Evolutionary conservation across 2,113 vertebrate species (phyloP).

Genomic region (Datnioides undecimradiatus): DNA sequence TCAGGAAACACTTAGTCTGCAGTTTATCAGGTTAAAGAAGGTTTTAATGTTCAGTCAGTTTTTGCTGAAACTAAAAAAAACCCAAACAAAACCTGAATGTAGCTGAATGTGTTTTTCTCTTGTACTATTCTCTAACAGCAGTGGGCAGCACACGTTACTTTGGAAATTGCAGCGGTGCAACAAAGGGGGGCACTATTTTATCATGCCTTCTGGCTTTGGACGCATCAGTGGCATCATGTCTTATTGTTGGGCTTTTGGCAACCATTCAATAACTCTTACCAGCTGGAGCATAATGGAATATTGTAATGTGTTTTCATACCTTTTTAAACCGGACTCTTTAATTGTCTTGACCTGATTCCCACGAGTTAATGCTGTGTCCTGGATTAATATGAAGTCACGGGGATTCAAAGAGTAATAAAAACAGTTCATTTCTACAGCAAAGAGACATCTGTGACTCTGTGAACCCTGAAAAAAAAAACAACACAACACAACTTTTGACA

Average conservation of each 20-base stretch:
- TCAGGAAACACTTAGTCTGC: too few species aligned
- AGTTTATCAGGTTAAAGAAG: background rate
- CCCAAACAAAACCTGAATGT: too few species aligned
- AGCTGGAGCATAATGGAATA: background rate
- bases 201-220: background rate
- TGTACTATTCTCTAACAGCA: slow-evolving; percentile 6
- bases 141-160: slow-evolving; percentile 17
- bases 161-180: background rate
- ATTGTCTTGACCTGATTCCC: slow-evolving; percentile 23
- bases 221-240: background rate
- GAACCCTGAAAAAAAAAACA: slow-evolving; percentile 25
- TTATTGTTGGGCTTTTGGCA: background rate
- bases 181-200: slow-evolving; percentile 3
- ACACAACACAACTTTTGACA: slow-evolving; percentile 23
- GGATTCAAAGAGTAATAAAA: slow-evolving; percentile 36
- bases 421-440: slow-evolving; percentile 13
- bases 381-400: slow-evolving; percentile 33
- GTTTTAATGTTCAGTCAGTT: background rate
- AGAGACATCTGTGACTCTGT: slow-evolving; percentile 62
- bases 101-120: background rate
- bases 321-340: slow-evolving; percentile 19
- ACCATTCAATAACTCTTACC: background rate
- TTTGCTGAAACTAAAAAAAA: background rate
- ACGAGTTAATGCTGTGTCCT: background rate
- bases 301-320: slow-evolving; percentile 1